phyloP scores from a whole-genome alignment of 2,113 vertebrate genomes.

The Lipotes vexillifer region DNA sequence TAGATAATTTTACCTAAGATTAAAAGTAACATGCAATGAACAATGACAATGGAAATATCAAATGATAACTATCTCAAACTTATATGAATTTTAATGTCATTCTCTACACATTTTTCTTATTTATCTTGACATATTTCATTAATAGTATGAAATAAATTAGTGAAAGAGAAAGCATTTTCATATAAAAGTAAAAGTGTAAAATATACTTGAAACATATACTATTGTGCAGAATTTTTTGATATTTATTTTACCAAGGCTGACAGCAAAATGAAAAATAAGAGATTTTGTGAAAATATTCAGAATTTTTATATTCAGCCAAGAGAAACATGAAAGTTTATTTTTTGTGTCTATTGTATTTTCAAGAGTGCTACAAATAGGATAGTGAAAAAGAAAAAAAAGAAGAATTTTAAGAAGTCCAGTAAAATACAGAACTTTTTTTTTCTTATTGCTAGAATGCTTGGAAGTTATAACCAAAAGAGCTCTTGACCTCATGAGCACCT shows the following conservation, averaged over 20 bases:
- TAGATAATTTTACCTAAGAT: background rate
- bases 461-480: constrained; percentile 51
- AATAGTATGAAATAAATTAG: background rate
- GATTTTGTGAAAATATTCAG: constrained; percentile 42
- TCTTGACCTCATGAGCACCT: constrained; percentile 48
- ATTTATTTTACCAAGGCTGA: constrained; percentile 17
- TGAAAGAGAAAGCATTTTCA: background rate
- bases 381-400: background rate
- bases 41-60: background rate
- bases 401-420: constrained; percentile 40
- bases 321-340: background rate
- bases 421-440: constrained; percentile 62
- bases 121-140: background rate
- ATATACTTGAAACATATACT: background rate
- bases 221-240: background rate
- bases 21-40: background rate
- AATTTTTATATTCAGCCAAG: constrained; percentile 37
- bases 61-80: background rate
- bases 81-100: background rate
- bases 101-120: background rate
- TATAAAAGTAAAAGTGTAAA: background rate
- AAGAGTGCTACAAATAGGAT: constrained; percentile 35
- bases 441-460: constrained; percentile 24
- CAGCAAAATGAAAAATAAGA: background rate
- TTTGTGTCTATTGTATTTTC: constrained; percentile 54